Conservation (phyloP, 2,113 vertebrate genomes). For the Hemiprocne comata region DNA sequence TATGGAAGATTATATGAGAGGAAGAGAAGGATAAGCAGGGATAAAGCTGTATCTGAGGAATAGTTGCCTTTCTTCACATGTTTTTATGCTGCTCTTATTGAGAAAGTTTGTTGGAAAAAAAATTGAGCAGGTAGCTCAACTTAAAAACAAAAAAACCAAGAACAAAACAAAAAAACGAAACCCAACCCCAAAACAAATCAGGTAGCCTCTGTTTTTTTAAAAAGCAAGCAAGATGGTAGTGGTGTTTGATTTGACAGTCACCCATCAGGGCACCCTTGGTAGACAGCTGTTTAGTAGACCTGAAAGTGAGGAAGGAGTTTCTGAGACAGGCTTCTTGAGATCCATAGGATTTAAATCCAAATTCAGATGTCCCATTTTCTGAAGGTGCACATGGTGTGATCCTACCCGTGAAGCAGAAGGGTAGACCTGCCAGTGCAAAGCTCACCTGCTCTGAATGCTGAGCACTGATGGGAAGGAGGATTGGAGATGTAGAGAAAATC, state of each 20-base stretch:
- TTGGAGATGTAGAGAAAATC: background rate
- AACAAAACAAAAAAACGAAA: too few species aligned
- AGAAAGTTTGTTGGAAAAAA: background rate
- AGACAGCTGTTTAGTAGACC: background rate
- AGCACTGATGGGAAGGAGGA: background rate
- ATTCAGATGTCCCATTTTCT: background rate
- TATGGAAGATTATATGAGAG: slow-evolving; percentile 45
- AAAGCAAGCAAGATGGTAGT: rapidly evolving
- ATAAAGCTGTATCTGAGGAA: slow-evolving; percentile 53
- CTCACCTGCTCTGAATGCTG: rapidly evolving
- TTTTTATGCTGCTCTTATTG: slow-evolving; percentile 13
- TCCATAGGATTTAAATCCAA: background rate
- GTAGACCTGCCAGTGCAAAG: background rate
- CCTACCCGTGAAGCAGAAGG: rapidly evolving
- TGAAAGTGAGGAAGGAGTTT: background rate
- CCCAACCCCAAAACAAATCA: too few species aligned
- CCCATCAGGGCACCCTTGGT: too few species aligned
- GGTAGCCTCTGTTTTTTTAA: background rate
- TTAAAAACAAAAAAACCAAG: too few species aligned
- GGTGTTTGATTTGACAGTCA: background rate
- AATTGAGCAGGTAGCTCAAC: too few species aligned
- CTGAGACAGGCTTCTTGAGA: background rate
- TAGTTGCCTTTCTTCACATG: slow-evolving; percentile 21
- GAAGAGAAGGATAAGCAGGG: slow-evolving; percentile 48
- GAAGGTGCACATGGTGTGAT: background rate